A percentile compares a stretch with the other conserved stretches of the same genome.
These are phyloP conservation scores for Crenuchus spilurus DNA, from an alignment of 2,797 vertebrate genomes.

Conservation along the genomic window DNA sequence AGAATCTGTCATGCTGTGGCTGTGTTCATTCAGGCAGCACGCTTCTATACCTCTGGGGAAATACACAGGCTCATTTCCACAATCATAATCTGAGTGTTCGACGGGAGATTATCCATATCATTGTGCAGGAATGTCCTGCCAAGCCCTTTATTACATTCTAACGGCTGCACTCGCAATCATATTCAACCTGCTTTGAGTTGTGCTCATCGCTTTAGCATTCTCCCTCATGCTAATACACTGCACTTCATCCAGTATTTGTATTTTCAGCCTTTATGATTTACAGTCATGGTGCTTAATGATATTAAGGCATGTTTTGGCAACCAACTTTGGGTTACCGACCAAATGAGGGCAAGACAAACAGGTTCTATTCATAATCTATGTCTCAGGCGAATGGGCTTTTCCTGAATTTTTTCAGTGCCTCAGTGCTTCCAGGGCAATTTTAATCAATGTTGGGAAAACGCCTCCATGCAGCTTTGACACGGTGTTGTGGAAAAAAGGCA, in stretches of 20 bases:
- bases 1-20: conserved; percentile 35
- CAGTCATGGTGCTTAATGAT: not conserved
- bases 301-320: conserved; percentile 12
- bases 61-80: conserved; percentile 40
- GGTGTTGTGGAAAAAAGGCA: conserved; percentile 10
- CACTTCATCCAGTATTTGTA: not conserved
- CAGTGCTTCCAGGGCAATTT: conserved; percentile 4
- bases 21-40: conserved; percentile 20
- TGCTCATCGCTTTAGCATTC: not conserved
- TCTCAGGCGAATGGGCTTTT: not conserved
- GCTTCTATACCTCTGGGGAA: conserved; percentile 39
- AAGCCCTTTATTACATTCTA: conserved; percentile 17
- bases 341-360: not conserved
- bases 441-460: conserved; percentile 16
- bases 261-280: conserved; percentile 6
- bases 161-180: not conserved
- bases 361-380: not conserved
- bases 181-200: conserved; percentile 11
- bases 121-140: conserved; percentile 29
- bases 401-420: not conserved
- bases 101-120: conserved; percentile 46
- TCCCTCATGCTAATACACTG: not conserved
- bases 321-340: conserved; percentile 3
- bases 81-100: conserved; percentile 45
- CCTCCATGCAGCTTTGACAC: conserved; percentile 15